A percentile compares a stretch with the other conserved stretches of the same genome.
Conservation (phyloP, 2,888 invertebrate genomes). For the Patella depressa region DNA sequence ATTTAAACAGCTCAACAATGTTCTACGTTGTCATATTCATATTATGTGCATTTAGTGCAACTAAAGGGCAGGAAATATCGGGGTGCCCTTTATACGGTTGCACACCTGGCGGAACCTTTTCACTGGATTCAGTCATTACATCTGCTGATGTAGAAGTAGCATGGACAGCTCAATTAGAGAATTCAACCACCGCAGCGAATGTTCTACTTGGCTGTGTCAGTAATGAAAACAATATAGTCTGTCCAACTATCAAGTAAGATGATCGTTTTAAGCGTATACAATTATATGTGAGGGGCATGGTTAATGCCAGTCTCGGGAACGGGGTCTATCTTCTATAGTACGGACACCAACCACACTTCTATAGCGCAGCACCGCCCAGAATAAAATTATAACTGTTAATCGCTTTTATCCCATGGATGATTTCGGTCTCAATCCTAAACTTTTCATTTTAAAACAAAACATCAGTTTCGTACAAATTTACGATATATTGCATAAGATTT, state of each 20-base stretch:
- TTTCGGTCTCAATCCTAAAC: no score
- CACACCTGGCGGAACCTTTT: conserved; percentile 46
- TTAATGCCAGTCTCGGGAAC: no score
- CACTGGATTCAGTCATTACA: conserved; percentile 38
- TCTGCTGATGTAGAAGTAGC: conserved; percentile 32
- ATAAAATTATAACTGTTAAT: no score
- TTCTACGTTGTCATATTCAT: no score
- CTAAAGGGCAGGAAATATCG: conserved; percentile 9
- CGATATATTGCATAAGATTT: no score
- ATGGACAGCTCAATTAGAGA: conserved; percentile 28
- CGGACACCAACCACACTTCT: no score
- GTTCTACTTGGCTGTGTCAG: conserved; percentile 40
- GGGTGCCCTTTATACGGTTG: conserved; percentile 53
- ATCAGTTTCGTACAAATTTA: no score
- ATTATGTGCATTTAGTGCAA: conserved; percentile 6
- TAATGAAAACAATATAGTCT: conserved; percentile 35
- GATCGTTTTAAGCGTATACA: background rate
- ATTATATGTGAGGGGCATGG: background rate
- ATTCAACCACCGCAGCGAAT: background rate
- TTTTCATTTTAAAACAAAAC: no score
- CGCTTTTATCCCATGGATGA: no score
- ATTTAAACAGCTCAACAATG: no score
- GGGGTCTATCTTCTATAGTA: no score
- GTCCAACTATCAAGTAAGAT: conserved; percentile 22
- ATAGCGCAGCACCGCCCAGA: no score